phyloP scores from a whole-genome alignment of 1,140 invertebrate species.

The Dryas iulia region DNA sequence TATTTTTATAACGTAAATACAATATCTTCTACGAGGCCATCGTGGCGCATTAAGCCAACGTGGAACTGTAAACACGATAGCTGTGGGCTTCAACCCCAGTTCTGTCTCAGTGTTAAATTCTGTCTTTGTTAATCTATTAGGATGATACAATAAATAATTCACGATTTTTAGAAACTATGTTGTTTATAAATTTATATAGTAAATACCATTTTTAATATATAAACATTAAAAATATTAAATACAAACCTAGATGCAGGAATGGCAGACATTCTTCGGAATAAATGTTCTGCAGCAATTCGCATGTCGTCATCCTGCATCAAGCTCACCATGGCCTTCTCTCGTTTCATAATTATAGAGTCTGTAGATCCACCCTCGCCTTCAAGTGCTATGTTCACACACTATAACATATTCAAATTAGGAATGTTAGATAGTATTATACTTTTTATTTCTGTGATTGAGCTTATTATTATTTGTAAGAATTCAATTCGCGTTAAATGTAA shows the following conservation, averaged over 20 bases:
- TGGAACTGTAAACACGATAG: no score
- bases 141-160: no score
- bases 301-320: constrained; percentile 70
- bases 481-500: background rate
- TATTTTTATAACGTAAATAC: no score
- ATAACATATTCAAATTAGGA: background rate
- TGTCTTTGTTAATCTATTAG: no score
- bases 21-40: no score
- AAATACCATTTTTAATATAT: no score
- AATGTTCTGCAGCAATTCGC: constrained; percentile 50
- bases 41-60: no score
- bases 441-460: background rate
- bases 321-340: constrained; percentile 61
- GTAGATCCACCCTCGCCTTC: constrained; percentile 57
- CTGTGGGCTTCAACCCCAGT: no score
- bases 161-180: no score
- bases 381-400: constrained; percentile 62
- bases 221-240: background rate
- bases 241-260: constrained; percentile 59
- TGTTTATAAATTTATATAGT: no score
- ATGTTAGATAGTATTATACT: background rate
- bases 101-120: no score
- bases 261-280: constrained; percentile 67
- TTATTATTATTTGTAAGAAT: background rate
- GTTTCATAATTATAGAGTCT: constrained; percentile 52